A percentile compares a stretch with the other conserved stretches of the same genome.
These are phyloP conservation scores for Brachionus sp. DNA, from an alignment of 1,140 invertebrate species.

Conservation along the genomic window DNA sequence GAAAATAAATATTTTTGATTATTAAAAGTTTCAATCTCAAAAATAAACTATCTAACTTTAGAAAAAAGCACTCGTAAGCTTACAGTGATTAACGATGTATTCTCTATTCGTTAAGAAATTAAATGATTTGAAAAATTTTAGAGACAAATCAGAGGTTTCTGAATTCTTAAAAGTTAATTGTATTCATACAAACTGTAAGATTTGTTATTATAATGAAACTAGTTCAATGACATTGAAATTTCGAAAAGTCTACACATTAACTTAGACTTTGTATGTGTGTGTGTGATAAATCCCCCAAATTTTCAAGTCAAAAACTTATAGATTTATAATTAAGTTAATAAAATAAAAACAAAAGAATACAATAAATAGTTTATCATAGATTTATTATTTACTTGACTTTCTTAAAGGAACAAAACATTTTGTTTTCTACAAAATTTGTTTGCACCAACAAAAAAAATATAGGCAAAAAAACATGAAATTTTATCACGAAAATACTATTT, in stretches of 20 bases:
- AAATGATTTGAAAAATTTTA: neutral
- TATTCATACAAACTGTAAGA: neutral
- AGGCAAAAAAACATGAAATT: slow-evolving; percentile 31
- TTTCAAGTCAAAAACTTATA: slow-evolving; percentile 13
- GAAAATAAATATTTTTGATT: too few species aligned
- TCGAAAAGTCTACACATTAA: neutral
- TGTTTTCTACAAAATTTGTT: neutral
- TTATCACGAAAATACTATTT: slow-evolving; percentile 38
- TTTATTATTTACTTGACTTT: slow-evolving; percentile 28
- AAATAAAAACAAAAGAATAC: slow-evolving; percentile 23
- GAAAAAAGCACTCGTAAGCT: too few species aligned
- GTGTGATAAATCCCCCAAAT: neutral
- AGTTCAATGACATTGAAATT: slow-evolving; percentile 23
- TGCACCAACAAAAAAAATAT: neutral
- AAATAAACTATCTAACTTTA: too few species aligned
- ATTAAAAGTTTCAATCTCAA: too few species aligned
- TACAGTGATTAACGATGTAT: neutral
- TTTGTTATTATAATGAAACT: slow-evolving; percentile 12
- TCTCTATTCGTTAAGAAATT: neutral
- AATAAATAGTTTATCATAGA: slow-evolving; percentile 18
- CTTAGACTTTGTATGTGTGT: neutral
- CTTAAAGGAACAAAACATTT: slow-evolving; percentile 14
- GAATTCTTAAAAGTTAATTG: neutral
- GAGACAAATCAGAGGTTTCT: neutral
- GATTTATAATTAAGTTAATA: slow-evolving; percentile 33